Evolutionary conservation across 53 echinoderm and acorn worm species (phyloP).

Genomic region (Mesocentrotus franciscanus): DNA sequence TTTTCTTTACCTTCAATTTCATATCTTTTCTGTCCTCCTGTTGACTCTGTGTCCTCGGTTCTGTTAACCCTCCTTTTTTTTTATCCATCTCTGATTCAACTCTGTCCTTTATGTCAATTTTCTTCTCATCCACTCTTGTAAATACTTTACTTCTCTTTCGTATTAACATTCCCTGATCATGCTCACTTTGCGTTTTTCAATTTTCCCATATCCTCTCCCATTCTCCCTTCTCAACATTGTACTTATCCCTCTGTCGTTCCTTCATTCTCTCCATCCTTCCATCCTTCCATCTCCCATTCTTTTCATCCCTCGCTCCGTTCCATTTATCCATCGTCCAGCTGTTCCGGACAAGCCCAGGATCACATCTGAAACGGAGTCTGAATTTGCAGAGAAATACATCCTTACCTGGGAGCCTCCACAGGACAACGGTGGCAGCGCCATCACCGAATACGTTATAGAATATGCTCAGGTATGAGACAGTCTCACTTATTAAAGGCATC

Average conservation of each 20-base stretch:
- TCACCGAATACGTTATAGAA: slow-evolving; percentile 40
- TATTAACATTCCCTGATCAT: background rate
- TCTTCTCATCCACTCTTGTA: background rate
- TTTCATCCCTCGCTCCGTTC: background rate
- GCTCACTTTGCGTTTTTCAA: background rate
- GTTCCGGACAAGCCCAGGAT: slow-evolving; percentile 30
- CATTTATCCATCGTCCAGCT: background rate
- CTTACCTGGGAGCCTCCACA: slow-evolving; percentile 68
- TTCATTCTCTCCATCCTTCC: background rate
- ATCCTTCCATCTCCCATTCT: background rate
- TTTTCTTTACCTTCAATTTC: background rate
- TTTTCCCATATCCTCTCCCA: background rate
- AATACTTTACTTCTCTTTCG: background rate
- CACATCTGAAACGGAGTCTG: background rate
- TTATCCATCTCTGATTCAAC: background rate
- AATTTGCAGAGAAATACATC: background rate
- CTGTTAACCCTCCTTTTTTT: background rate
- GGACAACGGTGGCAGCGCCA: slow-evolving; percentile 68
- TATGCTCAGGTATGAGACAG: slow-evolving; percentile 56
- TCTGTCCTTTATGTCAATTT: background rate
- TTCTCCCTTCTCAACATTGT: background rate
- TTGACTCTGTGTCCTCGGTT: background rate
- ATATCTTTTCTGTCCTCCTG: too few relatives aligned
- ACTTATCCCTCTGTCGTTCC: background rate
- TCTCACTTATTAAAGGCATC: too few relatives aligned